phyloP scores from a whole-genome alignment of 2,797 vertebrate species.

The Periparus ater region DNA sequence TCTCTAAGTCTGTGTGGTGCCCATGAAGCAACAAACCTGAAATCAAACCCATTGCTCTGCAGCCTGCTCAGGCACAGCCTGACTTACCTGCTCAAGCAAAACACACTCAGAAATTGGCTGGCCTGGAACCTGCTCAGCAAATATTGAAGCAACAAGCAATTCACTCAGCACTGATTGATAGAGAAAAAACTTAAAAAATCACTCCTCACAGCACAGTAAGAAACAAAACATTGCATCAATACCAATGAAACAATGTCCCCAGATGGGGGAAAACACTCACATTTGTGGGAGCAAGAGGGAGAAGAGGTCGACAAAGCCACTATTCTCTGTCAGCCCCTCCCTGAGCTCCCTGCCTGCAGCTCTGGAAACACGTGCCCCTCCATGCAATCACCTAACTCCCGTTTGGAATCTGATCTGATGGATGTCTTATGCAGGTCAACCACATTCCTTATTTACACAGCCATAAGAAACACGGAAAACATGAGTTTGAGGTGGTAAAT shows the following conservation, averaged over 20 bases:
- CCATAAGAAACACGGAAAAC: not conserved
- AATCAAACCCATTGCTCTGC: not conserved
- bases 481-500: not conserved
- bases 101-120: not conserved
- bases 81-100: not conserved
- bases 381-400: not conserved
- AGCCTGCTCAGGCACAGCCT: not conserved
- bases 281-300: not conserved
- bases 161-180: not conserved
- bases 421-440: not conserved
- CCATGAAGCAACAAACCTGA: not conserved
- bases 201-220: not conserved
- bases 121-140: not conserved
- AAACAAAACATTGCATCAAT: not conserved
- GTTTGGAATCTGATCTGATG: not conserved
- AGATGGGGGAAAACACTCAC: fast-evolving
- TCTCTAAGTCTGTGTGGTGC: not conserved
- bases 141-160: not conserved
- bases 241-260: not conserved
- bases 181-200: not conserved
- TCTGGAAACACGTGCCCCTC: not conserved
- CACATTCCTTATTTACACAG: not conserved
- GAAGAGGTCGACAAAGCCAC: fast-evolving
- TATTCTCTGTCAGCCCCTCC: not conserved
- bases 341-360: not conserved